A percentile compares a stretch with the other conserved stretches of the same genome.
Conservation (phyloP, 2,113 vertebrate genomes). For the Mustela lutreola region DNA sequence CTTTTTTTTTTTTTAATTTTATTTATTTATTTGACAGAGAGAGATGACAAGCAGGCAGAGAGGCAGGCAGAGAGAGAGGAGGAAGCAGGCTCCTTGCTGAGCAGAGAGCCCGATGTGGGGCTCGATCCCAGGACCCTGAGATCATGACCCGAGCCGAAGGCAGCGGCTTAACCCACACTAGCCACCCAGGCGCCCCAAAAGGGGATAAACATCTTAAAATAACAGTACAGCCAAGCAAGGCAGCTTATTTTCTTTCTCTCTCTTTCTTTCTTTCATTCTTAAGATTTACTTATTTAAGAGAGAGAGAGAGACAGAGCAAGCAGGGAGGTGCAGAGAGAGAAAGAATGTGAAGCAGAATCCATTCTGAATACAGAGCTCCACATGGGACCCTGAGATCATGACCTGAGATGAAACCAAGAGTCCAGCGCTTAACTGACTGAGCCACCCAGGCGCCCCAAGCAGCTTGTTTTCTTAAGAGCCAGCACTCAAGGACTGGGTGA, state of each 20-base stretch:
- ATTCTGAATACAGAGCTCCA: background rate
- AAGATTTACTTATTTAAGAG: background rate
- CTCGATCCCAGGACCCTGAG: no score
- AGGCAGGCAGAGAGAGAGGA: no score
- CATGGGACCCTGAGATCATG: background rate
- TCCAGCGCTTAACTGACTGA: background rate
- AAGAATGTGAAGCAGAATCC: background rate
- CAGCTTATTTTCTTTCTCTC: background rate
- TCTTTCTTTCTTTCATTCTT: slow-evolving; percentile 36
- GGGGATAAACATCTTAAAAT: background rate
- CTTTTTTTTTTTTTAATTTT: background rate
- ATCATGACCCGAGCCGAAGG: no score
- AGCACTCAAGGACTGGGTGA: background rate
- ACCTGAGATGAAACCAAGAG: background rate
- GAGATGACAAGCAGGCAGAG: no score
- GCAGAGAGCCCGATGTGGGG: no score
- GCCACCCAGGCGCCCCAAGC: background rate
- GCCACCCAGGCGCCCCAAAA: background rate
- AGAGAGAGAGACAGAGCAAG: background rate
- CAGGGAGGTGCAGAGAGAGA: background rate
- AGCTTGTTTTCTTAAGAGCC: background rate
- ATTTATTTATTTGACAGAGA: no score
- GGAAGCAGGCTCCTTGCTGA: no score
- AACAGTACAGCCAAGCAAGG: background rate
- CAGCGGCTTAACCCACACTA: no score